Evolutionary conservation across 2,113 vertebrate genomes (phyloP).

Genomic region (Microcebus jonahi): DNA sequence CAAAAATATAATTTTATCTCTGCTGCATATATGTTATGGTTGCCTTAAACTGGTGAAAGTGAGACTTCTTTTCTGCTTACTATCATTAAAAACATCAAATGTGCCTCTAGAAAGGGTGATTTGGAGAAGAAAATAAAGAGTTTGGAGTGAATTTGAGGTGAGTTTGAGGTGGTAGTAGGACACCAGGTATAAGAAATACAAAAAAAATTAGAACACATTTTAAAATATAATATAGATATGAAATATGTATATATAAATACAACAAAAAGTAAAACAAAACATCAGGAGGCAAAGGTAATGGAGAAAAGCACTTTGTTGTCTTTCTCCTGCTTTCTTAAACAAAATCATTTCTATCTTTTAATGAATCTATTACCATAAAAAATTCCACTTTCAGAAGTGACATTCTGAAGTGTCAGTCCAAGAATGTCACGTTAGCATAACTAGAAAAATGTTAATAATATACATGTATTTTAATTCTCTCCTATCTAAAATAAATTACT

Average conservation of each 20-base stretch:
- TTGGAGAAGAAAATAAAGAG: conserved; percentile 12
- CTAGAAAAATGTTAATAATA: conserved; percentile 77
- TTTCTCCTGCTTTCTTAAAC: conserved; percentile 40
- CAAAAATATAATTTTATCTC: background rate
- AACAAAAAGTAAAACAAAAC: conserved; percentile 21
- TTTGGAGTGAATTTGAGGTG: background rate
- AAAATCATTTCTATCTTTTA: conserved; percentile 71
- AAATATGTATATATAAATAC: conserved; percentile 12
- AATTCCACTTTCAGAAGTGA: conserved; percentile 73
- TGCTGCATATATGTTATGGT: background rate
- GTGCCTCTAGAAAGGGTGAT: background rate
- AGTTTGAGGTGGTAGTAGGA: background rate
- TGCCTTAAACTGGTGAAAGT: background rate
- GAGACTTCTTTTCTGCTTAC: background rate
- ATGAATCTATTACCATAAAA: conserved; percentile 65
- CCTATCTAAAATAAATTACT: conserved; percentile 79
- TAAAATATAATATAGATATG: background rate
- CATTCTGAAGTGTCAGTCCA: conserved; percentile 70
- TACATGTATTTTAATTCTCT: conserved; percentile 80
- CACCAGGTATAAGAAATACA: background rate
- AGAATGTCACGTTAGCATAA: conserved; percentile 77
- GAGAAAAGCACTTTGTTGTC: conserved; percentile 14
- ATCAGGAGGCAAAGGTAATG: conserved; percentile 36
- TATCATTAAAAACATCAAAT: conserved; percentile 33
- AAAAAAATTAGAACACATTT: conserved; percentile 24